These are phyloP conservation scores for Chanos chanos DNA, from an alignment of 2,797 vertebrate species.

Conservation along the genomic window DNA sequence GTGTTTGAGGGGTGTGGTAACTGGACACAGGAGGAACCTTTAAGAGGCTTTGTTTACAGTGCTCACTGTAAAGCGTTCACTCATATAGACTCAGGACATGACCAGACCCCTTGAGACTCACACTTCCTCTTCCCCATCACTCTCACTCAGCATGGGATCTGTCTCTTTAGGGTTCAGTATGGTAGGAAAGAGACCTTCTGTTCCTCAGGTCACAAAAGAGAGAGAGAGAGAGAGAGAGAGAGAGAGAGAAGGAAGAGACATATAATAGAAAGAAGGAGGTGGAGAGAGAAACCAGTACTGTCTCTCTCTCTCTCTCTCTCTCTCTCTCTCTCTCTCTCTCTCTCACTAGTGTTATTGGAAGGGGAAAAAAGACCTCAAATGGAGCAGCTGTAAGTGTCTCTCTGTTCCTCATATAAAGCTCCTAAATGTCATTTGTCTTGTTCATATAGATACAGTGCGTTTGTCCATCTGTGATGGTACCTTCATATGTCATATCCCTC, in stretches of 20 bases:
- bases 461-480: conserved; percentile 48
- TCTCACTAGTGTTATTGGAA: no score
- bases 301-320: no score
- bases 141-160: not conserved
- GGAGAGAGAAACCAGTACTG: conserved; percentile 32
- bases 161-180: conserved; percentile 17
- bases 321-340: no score
- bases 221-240: not conserved
- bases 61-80: conserved; percentile 26
- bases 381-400: conserved; percentile 39
- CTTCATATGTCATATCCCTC: conserved; percentile 43
- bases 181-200: conserved; percentile 30
- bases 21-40: conserved; percentile 14
- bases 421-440: conserved; percentile 42
- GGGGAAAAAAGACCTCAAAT: no score
- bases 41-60: conserved; percentile 29
- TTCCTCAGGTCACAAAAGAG: conserved; percentile 8
- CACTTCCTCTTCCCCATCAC: conserved; percentile 20
- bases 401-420: conserved; percentile 41
- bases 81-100: conserved; percentile 22
- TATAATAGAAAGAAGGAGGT: not conserved
- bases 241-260: not conserved
- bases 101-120: conserved; percentile 20
- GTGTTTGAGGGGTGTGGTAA: not conserved
- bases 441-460: conserved; percentile 46